A percentile compares a stretch with the other conserved stretches of the same genome.
Evolutionary conservation across 2,113 vertebrate species (phyloP).

Genomic region (Ornithorhynchus anatinus): DNA sequence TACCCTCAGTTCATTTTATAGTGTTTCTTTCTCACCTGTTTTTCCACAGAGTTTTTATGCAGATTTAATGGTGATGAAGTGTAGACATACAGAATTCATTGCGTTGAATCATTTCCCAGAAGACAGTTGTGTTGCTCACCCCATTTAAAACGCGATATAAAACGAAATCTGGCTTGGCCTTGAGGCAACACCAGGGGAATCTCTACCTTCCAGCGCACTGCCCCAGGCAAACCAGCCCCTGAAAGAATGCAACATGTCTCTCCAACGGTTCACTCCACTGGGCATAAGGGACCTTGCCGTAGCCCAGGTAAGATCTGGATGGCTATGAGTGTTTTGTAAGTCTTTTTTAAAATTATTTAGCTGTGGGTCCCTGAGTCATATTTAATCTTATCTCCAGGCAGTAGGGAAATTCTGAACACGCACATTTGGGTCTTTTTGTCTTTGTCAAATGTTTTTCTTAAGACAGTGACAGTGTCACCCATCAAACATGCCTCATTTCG

Average conservation of each 20-base stretch:
- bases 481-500: too few species aligned
- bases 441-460: not conserved
- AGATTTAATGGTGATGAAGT: too few species aligned
- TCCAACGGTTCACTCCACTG: not conserved
- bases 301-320: not conserved
- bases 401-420: not conserved
- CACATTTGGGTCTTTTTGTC: not conserved
- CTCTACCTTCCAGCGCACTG: not conserved
- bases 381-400: not conserved
- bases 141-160: not conserved
- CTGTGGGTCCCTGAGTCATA: not conserved
- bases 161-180: not conserved
- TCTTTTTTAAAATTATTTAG: not conserved
- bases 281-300: not conserved
- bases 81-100: not conserved
- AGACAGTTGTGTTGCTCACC: not conserved
- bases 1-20: too few species aligned
- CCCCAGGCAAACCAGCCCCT: not conserved
- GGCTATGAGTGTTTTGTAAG: conserved; percentile 4
- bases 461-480: not conserved
- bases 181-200: not conserved
- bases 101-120: not conserved
- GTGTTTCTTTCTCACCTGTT: too few species aligned
- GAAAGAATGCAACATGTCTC: not conserved
- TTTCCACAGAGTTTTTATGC: too few species aligned